These are phyloP conservation scores for Gyps fulvus DNA, from an alignment of 2,113 vertebrate species.

Conservation along the genomic window DNA sequence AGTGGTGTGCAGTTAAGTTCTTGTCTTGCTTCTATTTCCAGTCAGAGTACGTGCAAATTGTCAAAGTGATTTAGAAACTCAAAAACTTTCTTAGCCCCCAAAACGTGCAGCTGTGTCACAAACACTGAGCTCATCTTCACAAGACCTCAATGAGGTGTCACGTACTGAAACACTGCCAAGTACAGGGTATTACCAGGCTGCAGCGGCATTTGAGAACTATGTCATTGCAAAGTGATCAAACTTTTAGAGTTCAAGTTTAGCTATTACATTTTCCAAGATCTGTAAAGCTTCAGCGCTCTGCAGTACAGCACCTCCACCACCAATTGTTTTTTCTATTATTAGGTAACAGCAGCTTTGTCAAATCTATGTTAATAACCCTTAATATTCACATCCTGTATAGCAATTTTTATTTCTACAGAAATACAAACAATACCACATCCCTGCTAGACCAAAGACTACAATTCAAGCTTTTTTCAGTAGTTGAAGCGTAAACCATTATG, in stretches of 20 bases:
- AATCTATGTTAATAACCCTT: background rate
- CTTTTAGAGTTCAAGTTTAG: background rate
- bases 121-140: background rate
- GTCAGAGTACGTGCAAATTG: background rate
- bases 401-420: background rate
- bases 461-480: background rate
- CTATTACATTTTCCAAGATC: too few species aligned
- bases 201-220: background rate
- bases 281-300: background rate
- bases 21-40: background rate
- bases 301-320: background rate
- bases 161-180: background rate
- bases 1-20: rapidly evolving
- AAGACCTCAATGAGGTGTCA: background rate
- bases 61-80: background rate
- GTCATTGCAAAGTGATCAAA: background rate
- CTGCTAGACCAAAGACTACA: background rate
- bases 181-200: background rate
- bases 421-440: background rate
- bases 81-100: background rate
- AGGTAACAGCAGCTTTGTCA: background rate
- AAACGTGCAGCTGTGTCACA: background rate
- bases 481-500: background rate
- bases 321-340: rapidly evolving
- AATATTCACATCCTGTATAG: rapidly evolving